Percentiles rank a stretch among this genome's conserved stretches.
Evolutionary conservation across 1,140 invertebrate genomes (phyloP).

Genomic region (Aphaenogaster rudis): DNA sequence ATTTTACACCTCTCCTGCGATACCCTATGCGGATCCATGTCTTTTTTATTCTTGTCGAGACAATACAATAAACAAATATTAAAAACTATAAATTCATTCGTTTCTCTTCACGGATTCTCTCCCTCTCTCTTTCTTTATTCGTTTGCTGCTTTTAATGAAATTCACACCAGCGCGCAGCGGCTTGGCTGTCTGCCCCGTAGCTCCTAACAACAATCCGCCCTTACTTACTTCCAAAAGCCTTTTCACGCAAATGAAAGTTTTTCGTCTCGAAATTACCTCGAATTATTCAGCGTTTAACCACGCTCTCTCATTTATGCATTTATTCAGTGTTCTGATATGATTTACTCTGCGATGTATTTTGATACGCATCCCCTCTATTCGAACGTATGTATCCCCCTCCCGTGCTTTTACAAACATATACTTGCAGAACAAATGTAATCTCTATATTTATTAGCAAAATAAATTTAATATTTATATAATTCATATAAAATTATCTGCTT

Average conservation of each 20-base stretch:
- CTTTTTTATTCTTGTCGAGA: constrained; percentile 41
- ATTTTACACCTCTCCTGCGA: constrained; percentile 30
- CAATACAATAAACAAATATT: constrained; percentile 78
- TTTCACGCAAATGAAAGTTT: constrained; percentile 55
- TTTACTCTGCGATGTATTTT: constrained; percentile 51
- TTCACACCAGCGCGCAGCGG: constrained; percentile 63
- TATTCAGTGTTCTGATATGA: constrained; percentile 57
- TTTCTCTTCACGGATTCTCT: constrained; percentile 42
- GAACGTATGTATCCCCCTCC: background rate
- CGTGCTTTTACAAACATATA: background rate
- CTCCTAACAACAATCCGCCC: constrained; percentile 42
- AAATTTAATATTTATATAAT: constrained; percentile 33
- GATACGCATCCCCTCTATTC: constrained; percentile 20
- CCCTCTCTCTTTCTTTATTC: background rate
- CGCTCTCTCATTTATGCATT: constrained; percentile 59
- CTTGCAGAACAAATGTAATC: background rate
- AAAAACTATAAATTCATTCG: constrained; percentile 80
- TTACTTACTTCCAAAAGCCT: constrained; percentile 28
- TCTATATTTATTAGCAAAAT: constrained; percentile 17
- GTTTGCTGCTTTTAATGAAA: constrained; percentile 76
- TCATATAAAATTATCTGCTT: background rate
- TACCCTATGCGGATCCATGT: background rate
- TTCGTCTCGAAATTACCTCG: constrained; percentile 61
- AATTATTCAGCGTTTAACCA: constrained; percentile 58
- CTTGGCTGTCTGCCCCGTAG: constrained; percentile 32